Evolutionary conservation across 2,888 invertebrate genomes (phyloP), one percentile per base, ranked within the genome.

Genomic region (Pollenia amentaria): DNA sequence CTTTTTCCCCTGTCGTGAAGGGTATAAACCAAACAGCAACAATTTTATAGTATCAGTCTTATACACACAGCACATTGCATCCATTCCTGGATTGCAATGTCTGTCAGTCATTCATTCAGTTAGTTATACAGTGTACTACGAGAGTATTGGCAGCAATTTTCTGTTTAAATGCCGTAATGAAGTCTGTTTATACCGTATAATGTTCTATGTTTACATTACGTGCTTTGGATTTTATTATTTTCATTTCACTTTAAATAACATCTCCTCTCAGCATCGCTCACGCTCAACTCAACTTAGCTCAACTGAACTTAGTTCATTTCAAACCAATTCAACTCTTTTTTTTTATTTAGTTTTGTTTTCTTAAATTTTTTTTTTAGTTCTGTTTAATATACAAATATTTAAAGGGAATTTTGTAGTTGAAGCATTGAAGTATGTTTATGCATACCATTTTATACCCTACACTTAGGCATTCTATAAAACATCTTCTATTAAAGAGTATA

Each of bases 111-210:
- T 16, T 53, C 64, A 53, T 18, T 38, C 44, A 51, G 51, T 42
- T 21, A 46, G 53, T 62, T 12, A 53, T 38, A 60, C 57, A 42
- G 69, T 82, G 42, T 62, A 38, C 46, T 53, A 60, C 69, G 80
- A 84, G 80, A 84, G 69, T 84, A 84, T 87, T 87, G 87, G 84
- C 84, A 87, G 77, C 89, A 90, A 91, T 91, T 29, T 90, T 91
- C 90, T 91, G 90, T 91, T 92, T 92, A 92, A 92, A 92, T 91
- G 91, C 90, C 91, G 92, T 92, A 92, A 92, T 92, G 92, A 92
- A 92, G 92, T 92, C 92, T 91, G 92, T 92, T 92, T 91, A 91
- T 90, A 91, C 91, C 91, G 91, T 92, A 92, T 92, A 92, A 92
- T 92, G 90, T 90, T 90, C 91, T 90, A 89, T 92, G 92, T 92